phyloP scores from a whole-genome alignment of 2,888 invertebrate genomes.

The Falcaria lacertinaria region DNA sequence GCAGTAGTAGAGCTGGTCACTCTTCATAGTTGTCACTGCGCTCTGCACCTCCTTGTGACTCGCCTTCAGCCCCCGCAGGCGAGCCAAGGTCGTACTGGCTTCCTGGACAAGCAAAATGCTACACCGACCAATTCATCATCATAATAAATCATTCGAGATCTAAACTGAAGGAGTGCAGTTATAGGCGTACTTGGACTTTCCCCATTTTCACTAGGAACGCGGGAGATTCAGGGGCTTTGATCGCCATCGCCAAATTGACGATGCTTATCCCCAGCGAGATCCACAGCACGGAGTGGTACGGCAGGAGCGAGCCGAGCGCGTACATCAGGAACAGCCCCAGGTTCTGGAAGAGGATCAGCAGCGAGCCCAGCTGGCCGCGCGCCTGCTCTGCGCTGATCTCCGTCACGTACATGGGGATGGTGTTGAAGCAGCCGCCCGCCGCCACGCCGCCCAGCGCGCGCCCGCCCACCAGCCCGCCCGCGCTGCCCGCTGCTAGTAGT shows the following conservation, averaged over 20 bases:
- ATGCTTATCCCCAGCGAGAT: constrained; percentile 38
- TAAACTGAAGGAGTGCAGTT: neutral
- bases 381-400: constrained; percentile 56
- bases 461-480: constrained; percentile 38
- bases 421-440: constrained; percentile 49
- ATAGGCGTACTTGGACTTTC: constrained; percentile 24
- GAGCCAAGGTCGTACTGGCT: constrained; percentile 43
- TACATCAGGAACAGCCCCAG: constrained; percentile 49
- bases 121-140: no score
- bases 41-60: constrained; percentile 40
- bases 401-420: constrained; percentile 52
- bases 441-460: constrained; percentile 43
- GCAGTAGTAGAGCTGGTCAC: constrained; percentile 38
- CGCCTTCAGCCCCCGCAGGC: constrained; percentile 44
- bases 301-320: constrained; percentile 45
- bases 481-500: constrained; percentile 36
- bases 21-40: constrained; percentile 44
- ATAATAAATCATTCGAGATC: no score
- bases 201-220: constrained; percentile 51
- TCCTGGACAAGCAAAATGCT: no score
- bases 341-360: constrained; percentile 43
- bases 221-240: constrained; percentile 58
- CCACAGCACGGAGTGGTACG: constrained; percentile 44
- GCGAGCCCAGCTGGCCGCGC: constrained; percentile 46
- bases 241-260: constrained; percentile 37